Percentiles rank a stretch among this genome's conserved stretches.
Conservation (phyloP, 2,797 vertebrate species). For the Falco naumanni region DNA sequence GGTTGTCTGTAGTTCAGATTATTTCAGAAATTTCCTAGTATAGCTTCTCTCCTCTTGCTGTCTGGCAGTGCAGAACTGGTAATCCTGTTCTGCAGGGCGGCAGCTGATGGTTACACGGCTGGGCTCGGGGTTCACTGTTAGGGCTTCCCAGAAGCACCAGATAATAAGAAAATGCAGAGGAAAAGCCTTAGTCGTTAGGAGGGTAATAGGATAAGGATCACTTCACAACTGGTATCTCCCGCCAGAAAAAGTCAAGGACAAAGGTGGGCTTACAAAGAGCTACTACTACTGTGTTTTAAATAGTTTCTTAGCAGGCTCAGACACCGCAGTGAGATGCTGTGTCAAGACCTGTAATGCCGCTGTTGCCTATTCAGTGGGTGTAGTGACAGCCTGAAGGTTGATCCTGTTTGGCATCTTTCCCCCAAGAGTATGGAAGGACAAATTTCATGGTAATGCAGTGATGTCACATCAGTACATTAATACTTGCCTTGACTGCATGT, state of each 20-base stretch:
- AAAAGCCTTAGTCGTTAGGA: background rate
- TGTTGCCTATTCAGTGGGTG: background rate
- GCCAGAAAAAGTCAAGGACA: background rate
- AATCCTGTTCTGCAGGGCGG: background rate
- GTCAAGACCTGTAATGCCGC: background rate
- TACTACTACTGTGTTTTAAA: background rate
- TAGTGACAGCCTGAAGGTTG: background rate
- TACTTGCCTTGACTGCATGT: background rate
- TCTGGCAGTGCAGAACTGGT: background rate
- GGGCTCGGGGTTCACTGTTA: background rate
- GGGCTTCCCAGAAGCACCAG: background rate
- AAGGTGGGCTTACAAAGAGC: background rate
- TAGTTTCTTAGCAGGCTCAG: background rate
- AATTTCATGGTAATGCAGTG: background rate
- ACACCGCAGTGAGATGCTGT: fast-evolving
- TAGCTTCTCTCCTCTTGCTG: background rate
- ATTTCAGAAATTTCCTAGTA: background rate
- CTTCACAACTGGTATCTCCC: background rate
- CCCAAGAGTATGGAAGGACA: background rate
- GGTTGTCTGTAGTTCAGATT: background rate
- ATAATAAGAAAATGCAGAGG: background rate
- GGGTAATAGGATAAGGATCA: background rate
- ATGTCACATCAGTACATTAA: background rate
- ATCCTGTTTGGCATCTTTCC: background rate
- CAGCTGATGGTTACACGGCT: background rate